These are phyloP conservation scores for Urocynchramus pylzowi DNA, from an alignment of 2,113 vertebrate species.

Conservation along the genomic window DNA sequence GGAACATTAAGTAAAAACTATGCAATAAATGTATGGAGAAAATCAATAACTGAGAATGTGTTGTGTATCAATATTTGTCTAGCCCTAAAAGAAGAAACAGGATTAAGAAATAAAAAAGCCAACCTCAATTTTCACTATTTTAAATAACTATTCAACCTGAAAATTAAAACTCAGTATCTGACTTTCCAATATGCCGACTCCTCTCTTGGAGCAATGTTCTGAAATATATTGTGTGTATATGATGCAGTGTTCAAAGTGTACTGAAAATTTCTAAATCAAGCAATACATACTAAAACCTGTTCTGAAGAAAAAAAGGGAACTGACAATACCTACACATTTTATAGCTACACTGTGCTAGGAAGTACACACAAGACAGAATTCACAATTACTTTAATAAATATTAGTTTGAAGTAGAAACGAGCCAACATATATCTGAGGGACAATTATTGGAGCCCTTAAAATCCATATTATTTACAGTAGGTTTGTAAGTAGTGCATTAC, in stretches of 20 bases:
- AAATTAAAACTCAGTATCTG: constrained; percentile 69
- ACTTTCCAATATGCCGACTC: constrained; percentile 61
- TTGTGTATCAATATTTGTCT: constrained; percentile 62
- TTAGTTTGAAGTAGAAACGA: not conserved
- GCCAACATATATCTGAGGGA: not conserved
- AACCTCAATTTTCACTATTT: constrained; percentile 65
- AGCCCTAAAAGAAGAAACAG: constrained; percentile 55
- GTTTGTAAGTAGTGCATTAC: not conserved
- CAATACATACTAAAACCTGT: constrained; percentile 17
- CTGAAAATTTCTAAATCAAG: constrained; percentile 52
- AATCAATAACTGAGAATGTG: constrained; percentile 60
- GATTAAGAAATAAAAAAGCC: constrained; percentile 70
- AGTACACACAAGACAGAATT: not conserved
- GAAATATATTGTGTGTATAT: constrained; percentile 42
- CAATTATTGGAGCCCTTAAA: constrained; percentile 26
- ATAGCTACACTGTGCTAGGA: not conserved
- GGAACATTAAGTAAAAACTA: constrained; percentile 60
- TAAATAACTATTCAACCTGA: constrained; percentile 70
- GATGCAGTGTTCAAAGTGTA: constrained; percentile 16
- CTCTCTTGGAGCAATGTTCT: constrained; percentile 41
- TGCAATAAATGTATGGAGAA: constrained; percentile 43
- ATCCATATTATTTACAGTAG: not conserved
- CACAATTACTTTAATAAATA: constrained; percentile 44
- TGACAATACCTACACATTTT: not conserved
- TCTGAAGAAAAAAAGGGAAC: not conserved